Evolutionary conservation across 92 coral and sea anemone genomes (phyloP).

Genomic region (Epizoanthus scotinus): DNA sequence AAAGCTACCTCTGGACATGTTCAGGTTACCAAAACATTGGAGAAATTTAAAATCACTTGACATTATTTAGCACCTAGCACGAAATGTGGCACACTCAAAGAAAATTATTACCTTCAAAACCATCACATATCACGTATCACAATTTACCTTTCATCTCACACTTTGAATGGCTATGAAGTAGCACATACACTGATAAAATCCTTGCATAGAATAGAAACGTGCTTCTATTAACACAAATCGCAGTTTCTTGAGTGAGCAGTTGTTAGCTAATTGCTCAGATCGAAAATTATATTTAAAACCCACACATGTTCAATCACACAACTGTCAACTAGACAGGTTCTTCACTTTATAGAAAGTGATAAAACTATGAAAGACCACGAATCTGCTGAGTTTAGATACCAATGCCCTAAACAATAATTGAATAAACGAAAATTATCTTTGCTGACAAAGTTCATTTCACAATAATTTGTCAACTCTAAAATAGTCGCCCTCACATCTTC

Average conservation of each 20-base stretch:
- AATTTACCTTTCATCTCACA: background rate
- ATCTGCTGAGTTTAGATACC: conserved; percentile 24
- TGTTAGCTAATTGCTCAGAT: background rate
- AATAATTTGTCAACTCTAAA: conserved; percentile 9
- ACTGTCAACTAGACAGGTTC: conserved; percentile 11
- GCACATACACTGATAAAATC: background rate
- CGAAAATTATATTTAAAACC: background rate
- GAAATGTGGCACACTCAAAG: no score
- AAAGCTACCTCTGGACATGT: no score
- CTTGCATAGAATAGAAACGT: background rate
- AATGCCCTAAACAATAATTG: background rate
- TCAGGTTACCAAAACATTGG: no score
- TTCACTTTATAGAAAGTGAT: background rate
- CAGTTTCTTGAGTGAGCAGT: conserved; percentile 2
- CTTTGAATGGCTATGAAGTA: background rate
- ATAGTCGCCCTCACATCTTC: background rate
- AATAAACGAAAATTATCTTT: background rate
- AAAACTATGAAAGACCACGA: background rate
- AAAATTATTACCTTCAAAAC: no score
- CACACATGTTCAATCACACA: conserved; percentile 20
- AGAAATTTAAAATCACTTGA: no score
- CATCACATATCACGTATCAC: no score
- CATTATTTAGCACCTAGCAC: no score
- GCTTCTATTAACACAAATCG: background rate
- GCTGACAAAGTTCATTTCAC: background rate